Evolutionary conservation across 2,113 vertebrate genomes (phyloP).

Genomic region (Cephalopterus ornatus): DNA sequence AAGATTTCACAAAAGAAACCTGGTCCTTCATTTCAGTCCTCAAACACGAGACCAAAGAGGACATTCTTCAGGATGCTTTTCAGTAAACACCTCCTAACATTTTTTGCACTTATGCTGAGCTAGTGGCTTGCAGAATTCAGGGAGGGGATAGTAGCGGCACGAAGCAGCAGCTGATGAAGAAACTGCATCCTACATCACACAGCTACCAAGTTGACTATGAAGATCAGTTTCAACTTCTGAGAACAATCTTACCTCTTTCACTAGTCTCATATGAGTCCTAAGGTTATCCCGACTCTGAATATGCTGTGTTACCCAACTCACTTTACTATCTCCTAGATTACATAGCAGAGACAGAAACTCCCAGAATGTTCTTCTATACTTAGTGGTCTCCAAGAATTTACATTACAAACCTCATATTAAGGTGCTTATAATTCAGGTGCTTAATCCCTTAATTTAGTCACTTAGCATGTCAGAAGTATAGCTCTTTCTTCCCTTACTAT

Average conservation of each 20-base stretch:
- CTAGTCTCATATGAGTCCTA: not conserved
- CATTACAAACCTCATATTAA: not conserved
- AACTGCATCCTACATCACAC: not conserved
- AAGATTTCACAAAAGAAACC: not conserved
- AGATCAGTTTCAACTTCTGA: not conserved
- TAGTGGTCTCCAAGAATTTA: not conserved
- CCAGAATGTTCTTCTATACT: not conserved
- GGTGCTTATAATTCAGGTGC: not conserved
- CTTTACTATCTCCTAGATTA: slow-evolving; percentile 5
- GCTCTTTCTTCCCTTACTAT: not conserved
- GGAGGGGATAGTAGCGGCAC: accelerated
- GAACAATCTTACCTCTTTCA: not conserved
- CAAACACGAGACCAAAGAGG: not conserved
- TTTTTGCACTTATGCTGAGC: not conserved
- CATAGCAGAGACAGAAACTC: not conserved
- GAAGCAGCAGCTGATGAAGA: not conserved
- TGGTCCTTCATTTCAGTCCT: not conserved
- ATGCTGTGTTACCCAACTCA: not conserved
- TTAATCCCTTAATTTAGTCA: not conserved
- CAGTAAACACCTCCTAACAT: not conserved
- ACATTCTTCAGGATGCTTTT: not conserved
- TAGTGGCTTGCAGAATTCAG: not conserved
- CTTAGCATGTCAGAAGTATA: not conserved
- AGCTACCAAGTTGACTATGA: not conserved
- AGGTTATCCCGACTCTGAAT: not conserved